Base-by-base conservation (phyloP, 1,140 invertebrate species). In the Pogonognathellus flavescens region DNA sequence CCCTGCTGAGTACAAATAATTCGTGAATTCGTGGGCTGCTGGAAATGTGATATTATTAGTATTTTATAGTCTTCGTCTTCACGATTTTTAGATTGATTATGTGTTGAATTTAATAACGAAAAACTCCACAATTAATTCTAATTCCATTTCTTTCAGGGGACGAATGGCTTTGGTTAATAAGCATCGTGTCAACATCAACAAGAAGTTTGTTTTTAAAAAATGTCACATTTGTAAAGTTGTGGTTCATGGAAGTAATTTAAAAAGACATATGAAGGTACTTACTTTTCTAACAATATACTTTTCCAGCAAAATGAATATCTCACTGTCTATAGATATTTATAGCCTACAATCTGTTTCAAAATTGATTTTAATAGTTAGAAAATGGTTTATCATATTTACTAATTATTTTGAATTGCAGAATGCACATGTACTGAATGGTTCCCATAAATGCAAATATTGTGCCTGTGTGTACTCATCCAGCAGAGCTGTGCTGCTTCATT, bases 211-310 rank as follows among this genome's bases (percentile, higher is more conserved):
- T 11, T 25, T 25, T 25, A 66, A 25, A 25, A 22, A 25, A 31
- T 66, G 62, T 14, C 62, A 66, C 14, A 25, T 66, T 14, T 66
- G 62, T 13, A 25, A 25, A 13, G 20, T 25, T 10, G 13, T 66
- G 6, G 14, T 66, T 14, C 25, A 25, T 66, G 62, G 62, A 31
- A 25, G 62, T 14, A 66, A 66, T 66, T 6, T 66, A 11, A 66
- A 66, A 66, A 11, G 62, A 66, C 62, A 66, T 14, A 66, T 66
- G 5, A 66, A 25, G 62, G 62, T 66, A 66, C 1, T 66, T 25
- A 22, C 13, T 25, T n/a, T n/a, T n/a, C n/a, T n/a, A n/a, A n/a
- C n/a, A n/a, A n/a, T n/a, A n/a, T n/a, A n/a, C n/a, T n/a, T n/a
- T n/a, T n/a, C n/a, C n/a, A n/a, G n/a, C n/a, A n/a, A n/a, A n/a